Percentiles rank a stretch among this genome's conserved stretches.
These are phyloP conservation scores for Yponomeuta evonymella DNA, from an alignment of 2,888 invertebrate species.

Conservation along the genomic window DNA sequence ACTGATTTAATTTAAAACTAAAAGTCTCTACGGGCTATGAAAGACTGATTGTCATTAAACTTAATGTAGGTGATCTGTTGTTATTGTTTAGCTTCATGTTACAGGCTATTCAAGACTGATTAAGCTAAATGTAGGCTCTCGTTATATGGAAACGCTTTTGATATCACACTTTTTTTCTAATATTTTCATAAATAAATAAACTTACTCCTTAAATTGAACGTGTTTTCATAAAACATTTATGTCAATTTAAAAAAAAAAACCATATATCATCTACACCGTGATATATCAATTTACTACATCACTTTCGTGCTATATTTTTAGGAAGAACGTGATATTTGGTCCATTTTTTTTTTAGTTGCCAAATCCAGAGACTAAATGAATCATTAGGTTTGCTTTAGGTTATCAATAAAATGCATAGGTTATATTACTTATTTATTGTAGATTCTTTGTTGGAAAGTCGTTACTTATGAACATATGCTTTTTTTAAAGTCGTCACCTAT, in stretches of 20 bases:
- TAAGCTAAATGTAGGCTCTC: not conserved
- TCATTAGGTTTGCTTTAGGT: not conserved
- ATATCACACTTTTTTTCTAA: not conserved
- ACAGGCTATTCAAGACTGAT: not conserved
- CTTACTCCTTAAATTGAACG: not conserved
- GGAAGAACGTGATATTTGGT: not conserved
- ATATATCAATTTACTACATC: not conserved
- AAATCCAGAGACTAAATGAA: not conserved
- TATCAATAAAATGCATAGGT: not conserved
- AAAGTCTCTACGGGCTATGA: not conserved
- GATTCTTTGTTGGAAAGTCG: not conserved
- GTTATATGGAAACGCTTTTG: no score
- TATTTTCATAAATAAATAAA: not conserved
- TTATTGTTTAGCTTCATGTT: not conserved
- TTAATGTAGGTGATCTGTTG: no score
- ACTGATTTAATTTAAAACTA: not conserved
- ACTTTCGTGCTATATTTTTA: not conserved
- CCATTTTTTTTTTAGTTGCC: not conserved
- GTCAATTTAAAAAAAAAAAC: not conserved
- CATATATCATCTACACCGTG: not conserved
- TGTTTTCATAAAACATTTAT: not conserved
- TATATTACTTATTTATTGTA: not conserved
- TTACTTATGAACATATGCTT: not conserved
- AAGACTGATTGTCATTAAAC: not conserved
- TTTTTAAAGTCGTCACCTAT: not conserved